Evolutionary conservation across 2,113 vertebrate genomes (phyloP).

Genomic region (Ophthalmotilapia sp.): DNA sequence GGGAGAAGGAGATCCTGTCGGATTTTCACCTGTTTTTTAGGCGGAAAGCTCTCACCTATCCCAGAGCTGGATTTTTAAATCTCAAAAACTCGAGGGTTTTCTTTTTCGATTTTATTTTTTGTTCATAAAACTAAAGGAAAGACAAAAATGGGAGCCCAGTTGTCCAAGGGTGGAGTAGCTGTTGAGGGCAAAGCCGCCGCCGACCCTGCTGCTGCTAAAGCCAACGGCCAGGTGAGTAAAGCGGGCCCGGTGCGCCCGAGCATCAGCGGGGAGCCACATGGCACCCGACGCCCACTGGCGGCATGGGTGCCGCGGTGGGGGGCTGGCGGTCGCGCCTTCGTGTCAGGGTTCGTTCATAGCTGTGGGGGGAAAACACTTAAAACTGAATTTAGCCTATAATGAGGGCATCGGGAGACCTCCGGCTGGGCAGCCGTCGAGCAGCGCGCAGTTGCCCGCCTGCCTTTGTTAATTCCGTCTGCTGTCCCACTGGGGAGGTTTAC

Average conservation of each 20-base stretch:
- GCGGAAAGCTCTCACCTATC: neutral
- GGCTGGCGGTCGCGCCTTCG: neutral
- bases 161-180: slow-evolving; percentile 83
- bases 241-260: neutral
- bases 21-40: slow-evolving; percentile 27
- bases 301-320: neutral
- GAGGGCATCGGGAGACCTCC: neutral
- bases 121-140: slow-evolving; percentile 27
- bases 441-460: neutral
- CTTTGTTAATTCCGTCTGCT: slow-evolving; percentile 32
- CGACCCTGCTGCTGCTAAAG: slow-evolving; percentile 74
- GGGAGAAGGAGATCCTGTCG: slow-evolving; percentile 12
- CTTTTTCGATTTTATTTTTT: slow-evolving; percentile 43
- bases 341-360: rapidly evolving
- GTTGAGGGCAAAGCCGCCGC: slow-evolving; percentile 68
- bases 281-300: slow-evolving; percentile 49
- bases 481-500: neutral
- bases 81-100: slow-evolving; percentile 35
- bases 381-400: neutral
- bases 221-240: slow-evolving; percentile 84
- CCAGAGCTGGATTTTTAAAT: slow-evolving; percentile 57
- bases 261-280: slow-evolving; percentile 47
- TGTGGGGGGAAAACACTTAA: rapidly evolving
- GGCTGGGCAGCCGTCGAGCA: neutral
- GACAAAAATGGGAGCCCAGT: slow-evolving; percentile 79